Conservation (phyloP, 2,113 vertebrate species). For the Indri indri region DNA sequence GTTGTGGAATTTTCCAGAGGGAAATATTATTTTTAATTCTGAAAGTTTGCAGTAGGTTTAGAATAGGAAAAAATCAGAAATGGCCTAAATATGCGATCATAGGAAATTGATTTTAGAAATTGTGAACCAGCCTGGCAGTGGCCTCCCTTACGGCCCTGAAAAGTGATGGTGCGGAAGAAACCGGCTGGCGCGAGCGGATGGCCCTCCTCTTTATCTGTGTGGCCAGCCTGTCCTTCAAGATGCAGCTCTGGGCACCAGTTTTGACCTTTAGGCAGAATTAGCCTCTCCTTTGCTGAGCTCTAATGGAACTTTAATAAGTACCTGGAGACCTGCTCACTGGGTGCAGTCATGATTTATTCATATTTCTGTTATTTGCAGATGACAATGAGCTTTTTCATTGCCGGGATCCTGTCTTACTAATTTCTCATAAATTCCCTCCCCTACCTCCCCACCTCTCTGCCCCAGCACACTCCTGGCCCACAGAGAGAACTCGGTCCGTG, state of each 20-base stretch:
- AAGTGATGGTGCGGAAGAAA: accelerated
- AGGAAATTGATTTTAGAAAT: not conserved
- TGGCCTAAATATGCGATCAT: not conserved
- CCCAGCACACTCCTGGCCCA: not conserved
- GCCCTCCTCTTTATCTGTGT: accelerated
- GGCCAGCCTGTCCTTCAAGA: not conserved
- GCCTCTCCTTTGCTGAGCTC: not conserved
- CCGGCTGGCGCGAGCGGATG: accelerated
- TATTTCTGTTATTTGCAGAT: not conserved
- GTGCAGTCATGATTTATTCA: too few species aligned
- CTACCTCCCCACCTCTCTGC: accelerated
- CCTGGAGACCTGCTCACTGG: not conserved
- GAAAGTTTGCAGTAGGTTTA: not conserved
- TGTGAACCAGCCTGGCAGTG: too few species aligned
- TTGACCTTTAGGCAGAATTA: not conserved
- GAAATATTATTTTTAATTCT: constrained; percentile 30
- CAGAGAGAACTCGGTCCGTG: accelerated
- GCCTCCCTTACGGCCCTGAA: too few species aligned
- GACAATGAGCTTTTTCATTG: not conserved
- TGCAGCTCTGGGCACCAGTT: not conserved
- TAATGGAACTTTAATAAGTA: accelerated
- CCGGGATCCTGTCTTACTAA: not conserved
- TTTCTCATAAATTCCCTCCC: not conserved
- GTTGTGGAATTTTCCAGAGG: not conserved
- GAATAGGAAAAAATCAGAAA: not conserved